Percentiles rank a stretch among this genome's conserved stretches.
Evolutionary conservation across 2,888 invertebrate species (phyloP).

Genomic region (Timema cristinae): DNA sequence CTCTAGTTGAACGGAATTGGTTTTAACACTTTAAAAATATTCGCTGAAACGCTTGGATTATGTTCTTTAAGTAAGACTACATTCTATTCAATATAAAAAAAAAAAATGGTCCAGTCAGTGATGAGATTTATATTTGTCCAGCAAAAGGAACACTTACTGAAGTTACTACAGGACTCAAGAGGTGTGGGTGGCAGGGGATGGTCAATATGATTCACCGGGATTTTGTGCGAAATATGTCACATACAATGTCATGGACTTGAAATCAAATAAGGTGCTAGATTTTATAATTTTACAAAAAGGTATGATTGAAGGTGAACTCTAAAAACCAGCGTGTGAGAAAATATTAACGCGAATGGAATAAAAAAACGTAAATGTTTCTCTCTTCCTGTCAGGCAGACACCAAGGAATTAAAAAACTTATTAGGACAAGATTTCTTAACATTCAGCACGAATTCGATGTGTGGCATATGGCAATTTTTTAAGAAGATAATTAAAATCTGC

Average conservation of each 20-base stretch:
- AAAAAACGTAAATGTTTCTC: slow-evolving; percentile 21
- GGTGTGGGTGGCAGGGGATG: slow-evolving; percentile 30
- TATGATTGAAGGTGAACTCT: slow-evolving; percentile 14
- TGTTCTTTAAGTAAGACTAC: not conserved
- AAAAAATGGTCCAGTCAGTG: not conserved
- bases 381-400: slow-evolving; percentile 32
- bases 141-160: not conserved
- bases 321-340: slow-evolving; percentile 29
- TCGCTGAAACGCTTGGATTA: not conserved
- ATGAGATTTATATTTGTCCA: slow-evolving; percentile 5
- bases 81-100: slow-evolving; percentile 11
- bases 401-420: slow-evolving; percentile 26
- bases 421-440: slow-evolving; percentile 24
- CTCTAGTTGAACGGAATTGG: slow-evolving; percentile 5
- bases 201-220: slow-evolving; percentile 32
- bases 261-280: slow-evolving; percentile 28
- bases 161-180: not conserved
- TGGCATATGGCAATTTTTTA: slow-evolving; percentile 30
- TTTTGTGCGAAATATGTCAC: slow-evolving; percentile 29
- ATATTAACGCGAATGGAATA: slow-evolving; percentile 22
- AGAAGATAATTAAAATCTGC: slow-evolving; percentile 27
- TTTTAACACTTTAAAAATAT: slow-evolving; percentile 9
- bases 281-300: slow-evolving; percentile 21
- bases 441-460: slow-evolving; percentile 29
- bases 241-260: slow-evolving; percentile 30